phyloP scores from a whole-genome alignment of 2,113 vertebrate genomes.

The Pholis gunnellus region DNA sequence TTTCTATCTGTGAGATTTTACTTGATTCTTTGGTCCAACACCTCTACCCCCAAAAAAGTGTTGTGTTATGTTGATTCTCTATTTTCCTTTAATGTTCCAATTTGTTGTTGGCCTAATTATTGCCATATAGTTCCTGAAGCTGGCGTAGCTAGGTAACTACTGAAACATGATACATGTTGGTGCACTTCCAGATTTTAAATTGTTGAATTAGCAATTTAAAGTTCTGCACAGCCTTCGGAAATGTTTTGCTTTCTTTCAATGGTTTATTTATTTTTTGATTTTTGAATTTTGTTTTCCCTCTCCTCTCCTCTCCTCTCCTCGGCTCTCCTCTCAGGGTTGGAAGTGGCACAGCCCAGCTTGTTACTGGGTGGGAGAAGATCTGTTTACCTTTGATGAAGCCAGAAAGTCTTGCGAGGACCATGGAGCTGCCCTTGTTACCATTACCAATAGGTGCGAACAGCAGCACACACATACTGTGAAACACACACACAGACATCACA shows the following conservation, averaged over 20 bases:
- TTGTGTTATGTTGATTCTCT: not conserved
- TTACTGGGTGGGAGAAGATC: conserved; percentile 93
- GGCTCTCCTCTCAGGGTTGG: conserved; percentile 88
- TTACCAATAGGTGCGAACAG: conserved; percentile 88
- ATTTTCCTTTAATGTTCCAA: not conserved
- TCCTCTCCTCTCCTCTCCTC: not conserved
- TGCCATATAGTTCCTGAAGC: not conserved
- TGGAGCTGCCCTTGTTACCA: conserved; percentile 86
- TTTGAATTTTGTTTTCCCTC: not conserved
- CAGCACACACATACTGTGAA: not conserved
- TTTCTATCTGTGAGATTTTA: not conserved
- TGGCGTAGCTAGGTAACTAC: too few species aligned
- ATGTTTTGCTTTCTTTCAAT: not conserved
- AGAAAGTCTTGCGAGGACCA: conserved; percentile 86
- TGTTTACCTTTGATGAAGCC: conserved; percentile 86
- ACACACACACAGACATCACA: not conserved
- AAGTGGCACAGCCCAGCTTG: conserved; percentile 97
- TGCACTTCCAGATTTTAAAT: not conserved
- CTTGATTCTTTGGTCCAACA: not conserved
- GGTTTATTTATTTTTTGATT: not conserved
- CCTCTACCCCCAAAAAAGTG: not conserved
- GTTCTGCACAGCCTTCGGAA: not conserved
- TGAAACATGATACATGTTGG: not conserved
- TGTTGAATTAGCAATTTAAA: not conserved
- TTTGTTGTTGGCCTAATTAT: not conserved